These are phyloP conservation scores for Phymorhynchus buccinoides DNA, from an alignment of 1,140 invertebrate species.

Conservation along the genomic window DNA sequence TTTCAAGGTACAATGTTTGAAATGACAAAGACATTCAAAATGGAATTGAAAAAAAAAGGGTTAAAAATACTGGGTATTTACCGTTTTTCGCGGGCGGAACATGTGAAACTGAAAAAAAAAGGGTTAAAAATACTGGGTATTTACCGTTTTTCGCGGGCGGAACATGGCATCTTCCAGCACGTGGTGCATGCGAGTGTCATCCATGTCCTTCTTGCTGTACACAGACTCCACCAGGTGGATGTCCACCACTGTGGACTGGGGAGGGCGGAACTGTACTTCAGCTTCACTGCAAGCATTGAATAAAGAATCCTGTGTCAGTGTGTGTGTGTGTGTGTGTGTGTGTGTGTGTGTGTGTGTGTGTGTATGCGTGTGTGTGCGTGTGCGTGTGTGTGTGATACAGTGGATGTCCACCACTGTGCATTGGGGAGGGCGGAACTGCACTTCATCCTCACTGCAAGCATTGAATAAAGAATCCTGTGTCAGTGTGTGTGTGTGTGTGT, in stretches of 20 bases:
- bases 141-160: conserved; percentile 90
- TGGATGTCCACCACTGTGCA: too few relatives aligned
- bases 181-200: conserved; percentile 93
- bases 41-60: background rate
- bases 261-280: conserved; percentile 8
- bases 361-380: too few relatives aligned
- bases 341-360: conserved; percentile 11
- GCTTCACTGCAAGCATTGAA: background rate
- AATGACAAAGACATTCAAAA: background rate
- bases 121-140: conserved; percentile 56
- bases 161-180: conserved; percentile 91
- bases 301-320: too few relatives aligned
- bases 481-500: too few relatives aligned
- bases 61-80: conserved; percentile 75
- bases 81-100: conserved; percentile 89
- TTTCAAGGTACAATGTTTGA: background rate
- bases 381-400: too few relatives aligned
- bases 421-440: conserved; percentile 5
- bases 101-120: conserved; percentile 71
- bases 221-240: conserved; percentile 94
- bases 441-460: conserved; percentile 4
- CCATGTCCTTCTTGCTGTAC: conserved; percentile 90
- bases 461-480: too few relatives aligned
- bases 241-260: conserved; percentile 79
- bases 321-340: too few relatives aligned